Base-by-base conservation (phyloP, 1,140 invertebrate species). In the Drosophila willistoni region DNA sequence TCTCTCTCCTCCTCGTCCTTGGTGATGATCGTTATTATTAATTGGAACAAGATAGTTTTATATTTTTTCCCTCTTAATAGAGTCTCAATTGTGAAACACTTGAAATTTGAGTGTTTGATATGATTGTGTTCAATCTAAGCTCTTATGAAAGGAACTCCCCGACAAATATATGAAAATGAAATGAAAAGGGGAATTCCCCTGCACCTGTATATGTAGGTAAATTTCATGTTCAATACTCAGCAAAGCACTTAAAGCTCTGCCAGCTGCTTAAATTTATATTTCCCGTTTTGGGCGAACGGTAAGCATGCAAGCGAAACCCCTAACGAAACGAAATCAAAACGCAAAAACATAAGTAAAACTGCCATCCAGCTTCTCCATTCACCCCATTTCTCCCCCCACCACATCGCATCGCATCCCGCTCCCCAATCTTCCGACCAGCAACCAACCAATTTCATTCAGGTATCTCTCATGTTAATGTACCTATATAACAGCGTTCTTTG, bases 401-500 rank as follows among this genome's bases (percentile, higher is more conserved):
- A 2, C 19, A 25, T 25, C 22, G 3, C 22, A 25, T 25, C 2
- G 22, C 22, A 25, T 25, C 22, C 29, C 29, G 29, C 7, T 29
- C 29, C 29, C 29, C 7, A 13, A 25, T 3, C 7, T 1, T 12
- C n/a, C 9, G 1, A 5, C 22, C 29, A 19, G 5, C 51, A 12
- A 3, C 1, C 25, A n/a, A 5, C 12, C 25, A 56, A 56, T 29
- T 29, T 13, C 54, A 29, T 29, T 33, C 34, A 19, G 14, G 56
- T 59, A 59, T 33, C n/a, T 19, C 33, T 60, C 29, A 3, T 47
- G 41, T 29, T 29, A 19, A 42, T n/a, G 17, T 55, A 33, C 33
- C 44, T 41, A 65, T 73, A 73, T 73, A 71, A 74, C 72, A 74
- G 73, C 29, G 63, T 34, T 47, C 44, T 47, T 19, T 47, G 44